Percentiles rank a stretch among this genome's conserved stretches.
These are phyloP conservation scores for chimpanzee (Pan troglodytes) DNA, from an alignment of 2,113 vertebrate genomes.

Conservation along the genomic window NHGRI_mPanTro3-v2.1_pri NC_072403.2:118616501-118617000, in stretches of 20 bases:
- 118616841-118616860: not conserved
- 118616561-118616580: not conserved
- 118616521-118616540: not conserved
- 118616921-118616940: not conserved
- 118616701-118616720: not conserved
- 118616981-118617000: not conserved
- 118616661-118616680: not conserved
- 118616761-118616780: not conserved
- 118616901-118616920: not conserved
- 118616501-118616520: not conserved
- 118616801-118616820: not conserved
- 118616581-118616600: not conserved
- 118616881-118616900: slow-evolving; percentile 18
- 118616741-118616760: rapidly evolving
- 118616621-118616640: not conserved
- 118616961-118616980: not conserved
- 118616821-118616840: not conserved
- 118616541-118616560: not conserved
- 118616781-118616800: not conserved
- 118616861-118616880: not conserved
- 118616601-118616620: not conserved
- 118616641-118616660: not conserved
- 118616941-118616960: not conserved
- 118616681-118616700: not conserved
- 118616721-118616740: not conserved